phyloP scores from a whole-genome alignment of 2,888 invertebrate genomes.

The Pristionchus arcanus region DNA sequence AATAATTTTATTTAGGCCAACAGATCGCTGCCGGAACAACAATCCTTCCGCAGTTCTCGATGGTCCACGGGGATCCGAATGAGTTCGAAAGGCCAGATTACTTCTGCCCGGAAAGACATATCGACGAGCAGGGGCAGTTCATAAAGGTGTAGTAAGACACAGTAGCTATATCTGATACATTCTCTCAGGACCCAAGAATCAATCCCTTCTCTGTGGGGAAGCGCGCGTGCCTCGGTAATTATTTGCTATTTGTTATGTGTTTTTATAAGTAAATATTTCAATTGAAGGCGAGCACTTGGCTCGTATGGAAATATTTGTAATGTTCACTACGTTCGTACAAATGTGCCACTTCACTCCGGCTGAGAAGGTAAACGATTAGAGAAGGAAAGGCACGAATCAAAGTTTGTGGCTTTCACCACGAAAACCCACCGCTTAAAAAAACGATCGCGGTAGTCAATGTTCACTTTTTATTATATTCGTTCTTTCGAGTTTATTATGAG shows the following conservation, averaged over 20 bases:
- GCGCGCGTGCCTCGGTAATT: slow-evolving; percentile 4
- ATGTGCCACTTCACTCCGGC: background rate
- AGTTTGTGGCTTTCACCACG: too few relatives aligned
- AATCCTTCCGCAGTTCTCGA: slow-evolving; percentile 27
- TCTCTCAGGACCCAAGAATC: slow-evolving; percentile 27
- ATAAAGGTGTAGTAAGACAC: background rate
- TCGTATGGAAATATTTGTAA: slow-evolving; percentile 25
- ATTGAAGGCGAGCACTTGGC: background rate
- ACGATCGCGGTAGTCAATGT: too few relatives aligned
- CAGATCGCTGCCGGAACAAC: background rate
- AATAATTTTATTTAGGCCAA: background rate
- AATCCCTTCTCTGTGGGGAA: slow-evolving; percentile 45
- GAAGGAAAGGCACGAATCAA: too few relatives aligned
- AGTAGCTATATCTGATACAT: background rate
- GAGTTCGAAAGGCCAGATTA: slow-evolving; percentile 18
- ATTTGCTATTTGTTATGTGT: background rate
- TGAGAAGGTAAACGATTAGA: background rate
- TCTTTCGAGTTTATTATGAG: too few relatives aligned
- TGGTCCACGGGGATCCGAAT: slow-evolving; percentile 44
- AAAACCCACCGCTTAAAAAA: too few relatives aligned
- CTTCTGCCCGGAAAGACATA: slow-evolving; percentile 52
- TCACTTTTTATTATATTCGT: too few relatives aligned
- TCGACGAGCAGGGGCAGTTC: slow-evolving; percentile 32
- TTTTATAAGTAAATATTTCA: too few relatives aligned
- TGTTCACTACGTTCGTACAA: slow-evolving; percentile 16